phyloP scores from a whole-genome alignment of 2,113 vertebrate genomes.

The Eulacestoma nigropectus region DNA sequence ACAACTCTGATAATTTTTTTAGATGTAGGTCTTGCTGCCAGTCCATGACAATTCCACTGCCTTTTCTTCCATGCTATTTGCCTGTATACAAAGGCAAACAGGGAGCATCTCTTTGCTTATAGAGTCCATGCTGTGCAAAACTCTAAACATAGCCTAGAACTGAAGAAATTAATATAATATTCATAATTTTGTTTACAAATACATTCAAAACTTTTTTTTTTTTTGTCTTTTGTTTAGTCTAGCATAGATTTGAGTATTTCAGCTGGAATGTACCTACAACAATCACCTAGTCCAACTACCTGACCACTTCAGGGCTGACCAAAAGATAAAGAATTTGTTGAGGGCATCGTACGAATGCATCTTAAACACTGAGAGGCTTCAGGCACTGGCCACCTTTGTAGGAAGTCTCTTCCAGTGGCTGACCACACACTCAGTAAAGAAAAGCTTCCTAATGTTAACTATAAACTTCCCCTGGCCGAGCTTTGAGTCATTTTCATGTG shows the following conservation, averaged over 20 bases:
- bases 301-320: background rate
- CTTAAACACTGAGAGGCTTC: background rate
- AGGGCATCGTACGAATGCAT: background rate
- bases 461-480: fast-evolving
- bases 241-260: background rate
- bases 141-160: background rate
- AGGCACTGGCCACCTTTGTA: background rate
- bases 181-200: background rate
- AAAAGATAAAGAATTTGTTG: background rate
- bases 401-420: background rate
- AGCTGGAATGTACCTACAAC: background rate
- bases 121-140: background rate
- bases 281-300: background rate
- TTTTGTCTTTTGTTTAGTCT: background rate
- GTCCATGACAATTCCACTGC: background rate
- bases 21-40: background rate
- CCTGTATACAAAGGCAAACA: background rate
- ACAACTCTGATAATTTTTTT: background rate
- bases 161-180: background rate
- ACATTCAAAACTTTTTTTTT: background rate
- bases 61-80: background rate
- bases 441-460: background rate
- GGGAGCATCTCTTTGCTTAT: background rate
- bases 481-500: background rate
- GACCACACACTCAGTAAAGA: background rate